Evolutionary conservation across 1,140 invertebrate genomes (phyloP), one percentile per base, ranked within the genome.

Genomic region (Caenorhabditis remanei): DNA sequence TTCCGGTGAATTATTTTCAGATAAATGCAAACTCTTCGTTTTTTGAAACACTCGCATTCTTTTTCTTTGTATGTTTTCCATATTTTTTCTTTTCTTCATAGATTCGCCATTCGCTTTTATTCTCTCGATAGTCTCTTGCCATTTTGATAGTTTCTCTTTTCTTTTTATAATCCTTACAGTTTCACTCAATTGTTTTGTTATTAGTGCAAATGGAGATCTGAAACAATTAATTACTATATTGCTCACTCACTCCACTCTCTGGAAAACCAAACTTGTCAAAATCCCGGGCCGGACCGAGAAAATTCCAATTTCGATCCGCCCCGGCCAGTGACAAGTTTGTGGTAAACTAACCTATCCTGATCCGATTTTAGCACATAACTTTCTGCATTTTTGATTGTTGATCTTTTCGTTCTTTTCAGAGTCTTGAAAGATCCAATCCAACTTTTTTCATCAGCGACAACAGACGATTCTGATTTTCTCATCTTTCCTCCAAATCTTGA

Each of bases 111-210:
- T 32, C 0, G 83, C 41, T 41, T 48, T n/a, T 13, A 89, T 86
- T 48, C 88, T 14, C 21, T 83, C 55, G 3, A 91, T 43, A 7
- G 86, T 89, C 0, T 87, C 75, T 85, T 91, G 88, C 90, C 90
- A 91, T 41, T 89, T 91, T 41, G 58, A 88, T 19, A 43, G 24
- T 13, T 67, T 21, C 4, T 88, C 56, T n/a, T 83, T 83, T 16
- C 85, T 85, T 41, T 88, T 88, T 14, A 88, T 24, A 7, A 14
- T 11, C 50, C 48, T 85, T 1, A 88, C 84, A 16, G 87, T 53
- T 13, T 88, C 71, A 8, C 84, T 85, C 43, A 88, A 63, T 7
- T 82, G 43, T 82, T 82, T 75, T 40, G 84, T 67, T 7, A 88
- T 83, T 24, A 50, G 21, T 6, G 87, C 43, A 11, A 79, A 79